Percentiles rank a stretch among this genome's conserved stretches.
Conservation (phyloP, 2,797 vertebrate genomes). For the Labroides dimidiatus region DNA sequence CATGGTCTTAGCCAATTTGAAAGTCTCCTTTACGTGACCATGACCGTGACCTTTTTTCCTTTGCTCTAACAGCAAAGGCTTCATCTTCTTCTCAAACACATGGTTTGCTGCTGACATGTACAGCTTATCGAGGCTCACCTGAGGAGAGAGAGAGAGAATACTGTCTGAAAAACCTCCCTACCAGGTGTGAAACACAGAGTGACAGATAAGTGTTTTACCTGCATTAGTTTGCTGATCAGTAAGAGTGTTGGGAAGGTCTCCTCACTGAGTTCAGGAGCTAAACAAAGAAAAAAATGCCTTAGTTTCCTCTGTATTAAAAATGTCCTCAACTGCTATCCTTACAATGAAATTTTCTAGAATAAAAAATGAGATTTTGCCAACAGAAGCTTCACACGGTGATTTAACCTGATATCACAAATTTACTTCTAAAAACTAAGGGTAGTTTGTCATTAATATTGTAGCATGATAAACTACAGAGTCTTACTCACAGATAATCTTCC, state of each 20-base stretch:
- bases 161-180: neutral
- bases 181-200: neutral
- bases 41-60: constrained; percentile 72
- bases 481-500: constrained; percentile 93
- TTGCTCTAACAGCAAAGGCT: constrained; percentile 88
- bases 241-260: constrained; percentile 93
- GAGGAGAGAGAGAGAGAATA: constrained; percentile 10
- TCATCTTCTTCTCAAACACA: constrained; percentile 91
- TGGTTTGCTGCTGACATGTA: constrained; percentile 91
- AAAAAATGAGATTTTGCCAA: neutral
- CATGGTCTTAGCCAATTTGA: constrained; percentile 84
- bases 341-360: neutral
- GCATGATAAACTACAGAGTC: neutral
- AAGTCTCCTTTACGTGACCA: constrained; percentile 81
- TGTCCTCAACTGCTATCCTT: neutral
- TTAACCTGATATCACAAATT: too few species aligned
- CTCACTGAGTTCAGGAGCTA: constrained; percentile 93
- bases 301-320: constrained; percentile 1
- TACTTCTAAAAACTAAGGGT: neutral
- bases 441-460: neutral
- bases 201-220: constrained; percentile 81
- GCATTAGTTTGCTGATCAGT: constrained; percentile 94
- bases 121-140: constrained; percentile 93
- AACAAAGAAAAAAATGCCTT: constrained; percentile 36
- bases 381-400: too few species aligned